These are phyloP conservation scores for Micrastur ruficollis DNA, from an alignment of 2,797 vertebrate species.

Conservation along the genomic window DNA sequence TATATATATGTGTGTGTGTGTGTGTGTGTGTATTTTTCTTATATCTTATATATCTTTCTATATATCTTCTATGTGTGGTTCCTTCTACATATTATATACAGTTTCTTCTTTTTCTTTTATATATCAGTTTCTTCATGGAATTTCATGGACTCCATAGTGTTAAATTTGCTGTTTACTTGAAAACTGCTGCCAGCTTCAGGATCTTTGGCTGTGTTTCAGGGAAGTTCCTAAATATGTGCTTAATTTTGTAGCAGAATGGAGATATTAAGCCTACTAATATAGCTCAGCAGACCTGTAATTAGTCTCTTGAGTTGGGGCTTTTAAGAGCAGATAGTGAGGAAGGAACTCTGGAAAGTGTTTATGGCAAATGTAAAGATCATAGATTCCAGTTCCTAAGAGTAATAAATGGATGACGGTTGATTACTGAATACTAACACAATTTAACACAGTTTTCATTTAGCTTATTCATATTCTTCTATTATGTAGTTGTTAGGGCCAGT, in stretches of 20 bases:
- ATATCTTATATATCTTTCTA: no score
- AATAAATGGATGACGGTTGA: not conserved
- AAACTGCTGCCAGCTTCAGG: not conserved
- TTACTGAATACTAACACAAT: not conserved
- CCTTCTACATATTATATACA: not conserved
- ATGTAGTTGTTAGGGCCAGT: not conserved
- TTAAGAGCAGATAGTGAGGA: not conserved
- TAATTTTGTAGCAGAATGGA: not conserved
- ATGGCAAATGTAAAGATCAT: not conserved
- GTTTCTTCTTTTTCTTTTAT: not conserved
- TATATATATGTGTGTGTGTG: no score
- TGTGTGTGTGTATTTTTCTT: no score
- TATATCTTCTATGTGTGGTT: not conserved
- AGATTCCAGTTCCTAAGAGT: not conserved
- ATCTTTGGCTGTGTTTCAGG: not conserved
- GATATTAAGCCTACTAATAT: not conserved
- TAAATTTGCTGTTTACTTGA: not conserved
- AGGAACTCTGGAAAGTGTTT: not conserved
- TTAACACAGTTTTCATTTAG: not conserved
- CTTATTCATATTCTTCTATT: not conserved
- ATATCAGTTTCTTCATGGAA: not conserved
- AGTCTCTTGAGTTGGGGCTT: not conserved
- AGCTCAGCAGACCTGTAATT: not conserved
- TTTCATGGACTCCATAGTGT: not conserved
- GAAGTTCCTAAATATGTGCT: not conserved